A percentile compares a stretch with the other conserved stretches of the same genome.
phyloP scores from a whole-genome alignment of 2,888 invertebrate species.

The Cryptus viduatorius region DNA sequence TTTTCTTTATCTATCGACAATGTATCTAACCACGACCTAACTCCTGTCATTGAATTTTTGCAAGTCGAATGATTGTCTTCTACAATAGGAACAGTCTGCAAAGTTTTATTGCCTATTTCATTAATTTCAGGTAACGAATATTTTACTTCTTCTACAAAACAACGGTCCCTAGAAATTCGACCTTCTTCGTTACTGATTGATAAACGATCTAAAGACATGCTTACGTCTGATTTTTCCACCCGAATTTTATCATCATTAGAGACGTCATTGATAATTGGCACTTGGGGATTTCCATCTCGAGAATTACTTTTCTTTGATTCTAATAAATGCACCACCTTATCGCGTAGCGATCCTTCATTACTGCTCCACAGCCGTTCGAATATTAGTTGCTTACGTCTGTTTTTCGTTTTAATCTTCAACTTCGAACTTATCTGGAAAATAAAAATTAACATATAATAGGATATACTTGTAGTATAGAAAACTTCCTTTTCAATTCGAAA shows the following conservation, averaged over 20 bases:
- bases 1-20: not conserved
- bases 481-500: too few species aligned
- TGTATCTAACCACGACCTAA: not conserved
- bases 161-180: not conserved
- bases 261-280: not conserved
- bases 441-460: too few species aligned
- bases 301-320: not conserved
- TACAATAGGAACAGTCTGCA: not conserved
- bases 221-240: too few species aligned
- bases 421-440: too few species aligned
- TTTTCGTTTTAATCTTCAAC: too few species aligned
- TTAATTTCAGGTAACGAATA: not conserved
- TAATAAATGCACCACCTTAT: not conserved
- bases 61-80: not conserved
- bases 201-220: too few species aligned
- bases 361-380: not conserved
- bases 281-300: not conserved
- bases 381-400: too few species aligned
- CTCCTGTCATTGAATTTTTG: not conserved
- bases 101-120: not conserved
- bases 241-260: not conserved
- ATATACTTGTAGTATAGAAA: too few species aligned
- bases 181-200: not conserved
- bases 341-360: not conserved
- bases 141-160: not conserved